phyloP scores from a whole-genome alignment of 2,797 vertebrate species.

The Coilia nasus region DNA sequence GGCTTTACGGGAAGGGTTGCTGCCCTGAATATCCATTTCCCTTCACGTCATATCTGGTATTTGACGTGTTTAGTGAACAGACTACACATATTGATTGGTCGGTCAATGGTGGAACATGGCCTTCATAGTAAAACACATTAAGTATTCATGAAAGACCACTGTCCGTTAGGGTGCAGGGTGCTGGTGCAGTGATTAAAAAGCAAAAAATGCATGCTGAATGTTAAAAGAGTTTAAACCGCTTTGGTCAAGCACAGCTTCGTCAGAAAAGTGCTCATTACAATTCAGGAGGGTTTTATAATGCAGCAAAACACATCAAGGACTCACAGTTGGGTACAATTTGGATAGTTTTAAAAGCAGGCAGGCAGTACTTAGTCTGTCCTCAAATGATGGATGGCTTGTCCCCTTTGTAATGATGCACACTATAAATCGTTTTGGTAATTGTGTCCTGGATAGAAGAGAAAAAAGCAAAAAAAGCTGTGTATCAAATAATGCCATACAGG shows the following conservation, averaged over 20 bases:
- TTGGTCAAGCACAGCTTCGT: neutral
- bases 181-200: slow-evolving; percentile 1
- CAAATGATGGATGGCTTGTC: neutral
- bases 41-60: slow-evolving; percentile 18
- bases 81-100: slow-evolving; percentile 41
- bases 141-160: neutral
- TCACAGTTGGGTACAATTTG: slow-evolving; percentile 12
- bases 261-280: slow-evolving; percentile 9
- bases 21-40: neutral
- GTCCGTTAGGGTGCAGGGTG: neutral
- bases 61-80: slow-evolving; percentile 39
- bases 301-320: slow-evolving; percentile 14
- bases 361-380: neutral
- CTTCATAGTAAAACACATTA: neutral
- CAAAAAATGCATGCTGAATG: slow-evolving; percentile 4
- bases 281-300: slow-evolving; percentile 18
- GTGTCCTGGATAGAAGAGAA: neutral
- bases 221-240: slow-evolving; percentile 4
- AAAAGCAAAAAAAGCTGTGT: neutral
- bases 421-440: neutral
- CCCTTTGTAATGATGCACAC: neutral
- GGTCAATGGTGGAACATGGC: neutral
- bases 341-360: neutral
- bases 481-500: neutral
- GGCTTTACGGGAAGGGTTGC: neutral